Evolutionary conservation across 2,888 invertebrate species (phyloP).

Genomic region (Scrobipalpa costella): DNA sequence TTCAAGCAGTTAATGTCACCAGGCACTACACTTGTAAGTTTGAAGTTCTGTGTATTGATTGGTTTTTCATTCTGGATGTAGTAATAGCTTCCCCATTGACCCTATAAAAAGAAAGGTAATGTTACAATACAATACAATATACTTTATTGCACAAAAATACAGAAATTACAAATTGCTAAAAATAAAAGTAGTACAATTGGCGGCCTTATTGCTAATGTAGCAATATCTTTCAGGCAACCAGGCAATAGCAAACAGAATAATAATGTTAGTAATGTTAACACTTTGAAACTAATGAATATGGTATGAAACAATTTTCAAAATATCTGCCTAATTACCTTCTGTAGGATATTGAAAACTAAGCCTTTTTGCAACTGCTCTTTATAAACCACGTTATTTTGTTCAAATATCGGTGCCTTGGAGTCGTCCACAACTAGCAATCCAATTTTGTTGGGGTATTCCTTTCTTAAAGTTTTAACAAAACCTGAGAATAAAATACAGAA

Average conservation of each 20-base stretch:
- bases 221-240: no score
- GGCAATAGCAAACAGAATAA: no score
- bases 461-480: slow-evolving; percentile 84
- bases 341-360: slow-evolving; percentile 83
- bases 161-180: no score
- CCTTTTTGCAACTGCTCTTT: slow-evolving; percentile 79
- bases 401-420: slow-evolving; percentile 71
- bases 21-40: slow-evolving; percentile 79
- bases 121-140: no score
- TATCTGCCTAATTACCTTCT: slow-evolving; percentile 42
- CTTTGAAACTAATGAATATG: not conserved
- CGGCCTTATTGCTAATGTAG: no score
- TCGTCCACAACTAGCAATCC: slow-evolving; percentile 74
- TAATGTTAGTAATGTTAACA: no score
- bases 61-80: slow-evolving; percentile 37
- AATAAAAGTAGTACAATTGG: no score
- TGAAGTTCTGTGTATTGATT: slow-evolving; percentile 74
- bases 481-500: slow-evolving; percentile 67
- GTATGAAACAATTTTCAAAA: not conserved
- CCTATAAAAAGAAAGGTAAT: slow-evolving; percentile 45
- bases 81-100: slow-evolving; percentile 58
- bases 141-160: no score
- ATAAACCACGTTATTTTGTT: slow-evolving; percentile 65
- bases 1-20: slow-evolving; percentile 86
- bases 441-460: slow-evolving; percentile 76